Evolutionary conservation across 2,113 vertebrate genomes (phyloP), one percentile per base, ranked within the genome.

Genomic region (Leptocoma aspasia): DNA sequence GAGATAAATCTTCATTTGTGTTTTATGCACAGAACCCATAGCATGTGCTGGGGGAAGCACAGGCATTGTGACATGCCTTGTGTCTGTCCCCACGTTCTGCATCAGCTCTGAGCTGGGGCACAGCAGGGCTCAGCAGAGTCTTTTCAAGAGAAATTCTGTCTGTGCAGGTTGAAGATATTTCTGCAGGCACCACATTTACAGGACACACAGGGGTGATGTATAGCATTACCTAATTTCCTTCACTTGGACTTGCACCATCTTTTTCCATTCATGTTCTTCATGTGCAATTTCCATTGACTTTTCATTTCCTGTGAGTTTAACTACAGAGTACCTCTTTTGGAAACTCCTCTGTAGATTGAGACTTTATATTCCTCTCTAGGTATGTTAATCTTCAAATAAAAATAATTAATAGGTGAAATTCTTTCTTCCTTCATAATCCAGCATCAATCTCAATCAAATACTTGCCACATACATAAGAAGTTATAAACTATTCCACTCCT

Each of bases 241-340:
- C 52, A 37, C n/a, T 68, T 45, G 30, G 42, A 44, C 28, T 85
- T 80, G 45, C 19, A 24, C 66, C 14, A 22, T 45, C 53, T 66
- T 84, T 70, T 47, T 42, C 52, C 37, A 37, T 66, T 85, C 28
- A 12, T 47, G 13, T 82, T 33, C 31, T 69, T 80, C 45, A 77
- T 4, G 31, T 76, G 27, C 73, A 89, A 33, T 85, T 82, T 61
- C 59, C 71, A 86, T 13, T 30, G 53, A 41, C 13, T 90, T 79
- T 66, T 90, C 15, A 41, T 93, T 83, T 87, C 64, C 81, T 68
- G 31, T 14, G 39, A 90, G 22, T 80, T 76, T 64, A 86, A 86
- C 31, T 72, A 63, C 26, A 18, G 73, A 82, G 22, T 42, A 50
- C 20, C 31, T 23, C 27, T 60, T 57, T 65, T 73, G 59, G 41